Percentiles rank a stretch among this genome's conserved stretches.
These are phyloP conservation scores for Geopemphigus sp. DNA, from an alignment of 1,140 invertebrate species.

Conservation along the genomic window DNA sequence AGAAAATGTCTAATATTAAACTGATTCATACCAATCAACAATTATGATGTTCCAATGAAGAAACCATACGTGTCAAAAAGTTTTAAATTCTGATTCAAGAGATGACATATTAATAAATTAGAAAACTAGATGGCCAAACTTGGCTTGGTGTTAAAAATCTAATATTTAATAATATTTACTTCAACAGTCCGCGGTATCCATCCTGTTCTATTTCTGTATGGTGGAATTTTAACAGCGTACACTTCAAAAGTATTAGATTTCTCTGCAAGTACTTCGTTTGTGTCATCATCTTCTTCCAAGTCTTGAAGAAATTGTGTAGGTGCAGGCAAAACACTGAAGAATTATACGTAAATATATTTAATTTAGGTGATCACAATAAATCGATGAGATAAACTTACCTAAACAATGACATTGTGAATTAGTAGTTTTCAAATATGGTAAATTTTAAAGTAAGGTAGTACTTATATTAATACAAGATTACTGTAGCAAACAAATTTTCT, in stretches of 20 bases:
- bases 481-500: too few species aligned
- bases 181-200: slow-evolving; percentile 88
- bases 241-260: slow-evolving; percentile 31
- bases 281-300: slow-evolving; percentile 26
- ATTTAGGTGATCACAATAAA: background rate
- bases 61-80: too few species aligned
- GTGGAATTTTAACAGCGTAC: slow-evolving; percentile 75
- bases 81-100: too few species aligned
- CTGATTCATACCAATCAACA: background rate
- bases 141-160: background rate
- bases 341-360: background rate
- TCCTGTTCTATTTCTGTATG: slow-evolving; percentile 92
- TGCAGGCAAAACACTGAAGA: slow-evolving; percentile 10
- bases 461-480: too few species aligned
- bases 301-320: slow-evolving; percentile 28
- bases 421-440: too few species aligned
- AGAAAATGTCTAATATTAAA: too few species aligned
- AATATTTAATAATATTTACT: slow-evolving; percentile 61
- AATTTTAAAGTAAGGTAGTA: too few species aligned
- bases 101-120: too few species aligned
- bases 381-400: background rate
- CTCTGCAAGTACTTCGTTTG: slow-evolving; percentile 9
- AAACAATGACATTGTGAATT: slow-evolving; percentile 13
- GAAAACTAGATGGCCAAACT: too few species aligned
- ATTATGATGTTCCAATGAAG: too few species aligned